Evolutionary conservation across 2,113 vertebrate genomes (phyloP).

Genomic region (Neogale vison): DNA sequence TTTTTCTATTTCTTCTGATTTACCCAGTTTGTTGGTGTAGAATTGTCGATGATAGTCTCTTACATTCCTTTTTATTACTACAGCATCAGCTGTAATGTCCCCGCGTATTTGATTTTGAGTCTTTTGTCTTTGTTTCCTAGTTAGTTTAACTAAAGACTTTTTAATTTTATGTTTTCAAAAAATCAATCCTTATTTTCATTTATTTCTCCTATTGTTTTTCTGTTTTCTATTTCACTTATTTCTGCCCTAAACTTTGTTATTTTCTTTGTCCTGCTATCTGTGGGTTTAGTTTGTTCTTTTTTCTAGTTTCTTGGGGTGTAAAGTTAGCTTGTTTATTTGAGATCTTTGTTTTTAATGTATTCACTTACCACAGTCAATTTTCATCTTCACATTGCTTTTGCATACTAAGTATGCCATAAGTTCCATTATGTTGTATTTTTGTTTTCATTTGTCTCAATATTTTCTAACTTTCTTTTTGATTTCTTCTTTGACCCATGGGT

Average conservation of each 20-base stretch:
- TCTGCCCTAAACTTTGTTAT: background rate
- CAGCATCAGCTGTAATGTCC: background rate
- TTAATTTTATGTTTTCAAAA: conserved; percentile 19
- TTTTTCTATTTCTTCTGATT: background rate
- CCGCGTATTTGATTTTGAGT: background rate
- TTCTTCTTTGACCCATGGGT: background rate
- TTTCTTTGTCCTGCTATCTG: background rate
- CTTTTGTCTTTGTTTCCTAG: background rate
- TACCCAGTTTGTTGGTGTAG: background rate
- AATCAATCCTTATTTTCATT: background rate
- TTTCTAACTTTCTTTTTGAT: background rate
- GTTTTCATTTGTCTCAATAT: background rate
- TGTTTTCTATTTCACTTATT: background rate
- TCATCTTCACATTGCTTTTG: background rate
- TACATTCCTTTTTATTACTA: background rate
- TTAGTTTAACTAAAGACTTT: background rate
- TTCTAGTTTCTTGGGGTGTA: background rate
- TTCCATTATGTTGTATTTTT: background rate
- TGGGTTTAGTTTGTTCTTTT: background rate
- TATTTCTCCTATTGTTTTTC: background rate
- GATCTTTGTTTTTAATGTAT: background rate
- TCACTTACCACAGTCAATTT: background rate
- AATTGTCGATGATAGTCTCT: background rate
- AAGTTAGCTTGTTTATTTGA: background rate
- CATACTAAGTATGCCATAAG: background rate